These are phyloP conservation scores for Drosophila atripex DNA, from an alignment of 2,888 invertebrate genomes.

Conservation along the genomic window DNA sequence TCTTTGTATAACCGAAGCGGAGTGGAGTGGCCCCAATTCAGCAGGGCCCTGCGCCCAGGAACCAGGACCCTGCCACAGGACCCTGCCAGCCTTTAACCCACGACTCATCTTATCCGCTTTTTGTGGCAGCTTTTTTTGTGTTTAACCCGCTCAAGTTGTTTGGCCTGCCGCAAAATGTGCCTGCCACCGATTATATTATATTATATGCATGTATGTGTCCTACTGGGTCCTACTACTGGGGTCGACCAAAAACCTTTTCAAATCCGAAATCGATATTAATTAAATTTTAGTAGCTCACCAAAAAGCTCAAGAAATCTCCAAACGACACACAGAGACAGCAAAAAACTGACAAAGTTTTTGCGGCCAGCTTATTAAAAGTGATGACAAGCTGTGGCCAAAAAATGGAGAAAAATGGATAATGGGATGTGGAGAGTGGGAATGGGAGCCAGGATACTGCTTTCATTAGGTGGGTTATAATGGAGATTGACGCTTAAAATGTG, in stretches of 20 bases:
- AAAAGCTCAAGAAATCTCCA: slow-evolving; percentile 52
- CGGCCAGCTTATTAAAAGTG: slow-evolving; percentile 75
- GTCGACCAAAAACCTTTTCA: slow-evolving; percentile 62
- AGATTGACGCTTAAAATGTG: slow-evolving; percentile 46
- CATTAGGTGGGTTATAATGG: slow-evolving; percentile 48
- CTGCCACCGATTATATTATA: slow-evolving; percentile 9
- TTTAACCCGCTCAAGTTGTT: slow-evolving; percentile 68
- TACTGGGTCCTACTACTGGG: background rate
- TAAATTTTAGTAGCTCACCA: slow-evolving; percentile 76
- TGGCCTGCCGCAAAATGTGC: slow-evolving; percentile 71
- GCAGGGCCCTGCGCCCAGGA: background rate
- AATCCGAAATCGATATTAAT: slow-evolving; percentile 80
- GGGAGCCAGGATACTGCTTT: slow-evolving; percentile 23
- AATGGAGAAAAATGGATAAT: background rate
- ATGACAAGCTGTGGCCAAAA: slow-evolving; percentile 68
- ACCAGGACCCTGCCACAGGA: background rate
- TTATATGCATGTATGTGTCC: background rate
- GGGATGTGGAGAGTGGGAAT: background rate
- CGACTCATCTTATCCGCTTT: slow-evolving; percentile 32
- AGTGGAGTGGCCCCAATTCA: slow-evolving; percentile 24
- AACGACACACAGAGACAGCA: background rate
- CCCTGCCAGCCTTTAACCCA: slow-evolving; percentile 1
- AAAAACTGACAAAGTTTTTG: slow-evolving; percentile 62
- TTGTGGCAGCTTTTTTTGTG: slow-evolving; percentile 53
- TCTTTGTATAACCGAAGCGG: slow-evolving; percentile 57